Conservation (phyloP, 2,797 vertebrate species). For the Hemitrygon akajei region DNA sequence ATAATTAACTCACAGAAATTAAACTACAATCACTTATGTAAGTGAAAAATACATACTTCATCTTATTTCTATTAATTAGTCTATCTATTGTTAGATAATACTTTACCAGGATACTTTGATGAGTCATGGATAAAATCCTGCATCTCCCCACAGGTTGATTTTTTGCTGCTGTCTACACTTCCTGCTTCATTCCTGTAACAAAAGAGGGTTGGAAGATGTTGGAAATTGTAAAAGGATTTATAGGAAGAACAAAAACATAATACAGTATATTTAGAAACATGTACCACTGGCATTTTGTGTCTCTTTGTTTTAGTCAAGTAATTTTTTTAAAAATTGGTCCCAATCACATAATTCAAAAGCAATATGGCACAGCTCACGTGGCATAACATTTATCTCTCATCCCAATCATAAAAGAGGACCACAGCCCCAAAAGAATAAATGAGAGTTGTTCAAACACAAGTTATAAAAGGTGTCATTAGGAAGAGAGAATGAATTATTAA, state of each 20-base stretch:
- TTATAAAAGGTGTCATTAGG: not conserved
- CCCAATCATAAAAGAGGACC: not conserved
- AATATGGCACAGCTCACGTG: not conserved
- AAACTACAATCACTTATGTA: not conserved
- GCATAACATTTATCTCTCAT: not conserved
- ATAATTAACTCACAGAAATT: constrained; percentile 4
- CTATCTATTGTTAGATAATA: not conserved
- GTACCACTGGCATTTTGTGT: not conserved
- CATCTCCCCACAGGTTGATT: constrained; percentile 13
- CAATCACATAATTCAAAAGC: not conserved
- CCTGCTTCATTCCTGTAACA: constrained; percentile 9
- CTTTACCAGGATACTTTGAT: constrained; percentile 1
- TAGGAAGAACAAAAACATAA: not conserved
- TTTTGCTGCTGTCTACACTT: constrained; percentile 22
- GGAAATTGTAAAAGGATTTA: not conserved
- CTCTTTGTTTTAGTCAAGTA: not conserved
- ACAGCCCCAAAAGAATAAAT: not conserved
- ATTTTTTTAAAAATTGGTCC: not conserved
- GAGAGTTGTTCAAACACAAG: not conserved
- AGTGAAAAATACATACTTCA: not conserved
- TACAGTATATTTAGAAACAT: not conserved
- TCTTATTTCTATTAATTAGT: not conserved
- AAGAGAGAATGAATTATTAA: not conserved
- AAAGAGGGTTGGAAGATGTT: not conserved
- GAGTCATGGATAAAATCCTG: constrained; percentile 25